phyloP scores from a whole-genome alignment of 2,888 invertebrate species.

The Seira musarum region DNA sequence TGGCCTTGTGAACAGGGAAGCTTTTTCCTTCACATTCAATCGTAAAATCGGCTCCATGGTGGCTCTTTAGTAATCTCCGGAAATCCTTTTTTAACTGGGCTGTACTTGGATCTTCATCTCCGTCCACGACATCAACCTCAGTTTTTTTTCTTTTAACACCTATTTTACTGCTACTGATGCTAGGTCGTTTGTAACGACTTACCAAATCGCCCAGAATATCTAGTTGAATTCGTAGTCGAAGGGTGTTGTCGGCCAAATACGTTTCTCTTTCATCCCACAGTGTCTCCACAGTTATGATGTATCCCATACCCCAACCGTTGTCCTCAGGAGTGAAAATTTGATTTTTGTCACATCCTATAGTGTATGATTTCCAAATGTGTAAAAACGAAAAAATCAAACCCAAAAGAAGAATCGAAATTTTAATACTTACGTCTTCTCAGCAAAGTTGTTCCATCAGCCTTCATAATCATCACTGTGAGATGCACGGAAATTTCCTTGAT shows the following conservation, averaged over 20 bases:
- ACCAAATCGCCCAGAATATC: slow-evolving; percentile 62
- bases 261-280: slow-evolving; percentile 60
- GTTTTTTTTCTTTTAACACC: slow-evolving; percentile 30
- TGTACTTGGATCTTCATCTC: slow-evolving; percentile 38
- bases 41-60: slow-evolving; percentile 54
- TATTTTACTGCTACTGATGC: neutral
- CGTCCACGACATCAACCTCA: slow-evolving; percentile 22
- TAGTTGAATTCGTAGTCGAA: slow-evolving; percentile 61
- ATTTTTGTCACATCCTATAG: slow-evolving; percentile 59
- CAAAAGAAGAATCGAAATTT: neutral
- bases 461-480: slow-evolving; percentile 56
- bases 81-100: slow-evolving; percentile 55
- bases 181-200: slow-evolving; percentile 46
- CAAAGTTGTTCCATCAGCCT: slow-evolving; percentile 52
- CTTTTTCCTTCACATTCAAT: slow-evolving; percentile 58
- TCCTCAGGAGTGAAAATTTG: slow-evolving; percentile 60
- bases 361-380: neutral
- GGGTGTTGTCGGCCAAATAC: slow-evolving; percentile 57
- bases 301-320: slow-evolving; percentile 61
- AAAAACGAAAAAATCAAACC: neutral
- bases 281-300: slow-evolving; percentile 58
- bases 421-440: slow-evolving; percentile 48
- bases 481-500: slow-evolving; percentile 55
- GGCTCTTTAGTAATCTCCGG: slow-evolving; percentile 34
- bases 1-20: slow-evolving; percentile 60